phyloP scores from a whole-genome alignment of 2,113 vertebrate genomes.

The Bufo gargarizans region DNA sequence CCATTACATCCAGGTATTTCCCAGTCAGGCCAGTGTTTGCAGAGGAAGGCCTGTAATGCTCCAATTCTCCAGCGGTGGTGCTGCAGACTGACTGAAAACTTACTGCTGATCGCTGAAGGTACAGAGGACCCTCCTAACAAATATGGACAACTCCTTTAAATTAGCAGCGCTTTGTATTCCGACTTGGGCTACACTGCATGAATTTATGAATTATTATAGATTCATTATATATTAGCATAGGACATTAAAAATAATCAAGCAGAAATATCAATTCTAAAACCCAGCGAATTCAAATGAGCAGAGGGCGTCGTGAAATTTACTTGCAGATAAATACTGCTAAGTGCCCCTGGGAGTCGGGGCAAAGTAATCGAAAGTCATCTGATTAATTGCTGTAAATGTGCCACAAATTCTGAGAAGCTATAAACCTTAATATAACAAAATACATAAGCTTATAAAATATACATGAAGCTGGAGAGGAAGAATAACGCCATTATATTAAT shows the following conservation, averaged over 20 bases:
- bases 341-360: neutral
- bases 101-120: no score
- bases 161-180: neutral
- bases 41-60: neutral
- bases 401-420: conserved; percentile 19
- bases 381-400: conserved; percentile 35
- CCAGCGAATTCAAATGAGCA: neutral
- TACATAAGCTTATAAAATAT: conserved; percentile 22
- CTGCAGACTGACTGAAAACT: neutral
- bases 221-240: neutral
- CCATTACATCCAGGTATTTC: no score
- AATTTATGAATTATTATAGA: neutral
- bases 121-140: no score
- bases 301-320: neutral
- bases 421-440: neutral
- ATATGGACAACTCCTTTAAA: no score
- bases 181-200: neutral
- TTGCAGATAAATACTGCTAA: neutral
- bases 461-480: conserved; percentile 5
- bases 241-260: neutral
- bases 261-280: conserved; percentile 32
- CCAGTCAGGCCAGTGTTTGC: no score
- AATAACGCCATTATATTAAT: conserved; percentile 21
- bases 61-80: neutral
- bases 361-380: neutral